phyloP scores from a whole-genome alignment of 2,888 invertebrate genomes.

The Mechanitis messenoides region DNA sequence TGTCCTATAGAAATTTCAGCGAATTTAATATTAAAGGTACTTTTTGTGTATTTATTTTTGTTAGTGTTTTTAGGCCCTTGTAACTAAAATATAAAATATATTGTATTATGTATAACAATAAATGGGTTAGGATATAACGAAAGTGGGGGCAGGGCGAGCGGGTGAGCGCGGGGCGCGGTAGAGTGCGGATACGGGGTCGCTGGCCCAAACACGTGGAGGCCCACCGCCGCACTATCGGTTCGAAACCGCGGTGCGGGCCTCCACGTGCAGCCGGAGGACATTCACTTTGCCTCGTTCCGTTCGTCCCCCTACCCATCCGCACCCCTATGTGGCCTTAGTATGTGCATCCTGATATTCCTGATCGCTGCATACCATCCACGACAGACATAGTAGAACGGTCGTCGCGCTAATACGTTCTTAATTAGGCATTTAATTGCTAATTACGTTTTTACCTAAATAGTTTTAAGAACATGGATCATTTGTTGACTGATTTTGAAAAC shows the following conservation, averaged over 20 bases:
- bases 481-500: constrained; percentile 38
- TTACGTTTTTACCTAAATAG: constrained; percentile 9
- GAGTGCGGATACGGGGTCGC: constrained; percentile 56
- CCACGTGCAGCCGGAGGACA: constrained; percentile 67
- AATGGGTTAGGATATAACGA: constrained; percentile 35
- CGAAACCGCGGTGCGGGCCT: constrained; percentile 69
- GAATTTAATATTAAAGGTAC: neutral
- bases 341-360: constrained; percentile 72
- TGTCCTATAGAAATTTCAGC: neutral
- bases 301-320: constrained; percentile 49
- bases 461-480: constrained; percentile 12
- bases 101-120: constrained; percentile 19
- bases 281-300: constrained; percentile 60
- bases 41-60: neutral
- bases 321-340: constrained; percentile 53
- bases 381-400: constrained; percentile 64
- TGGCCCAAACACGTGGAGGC: constrained; percentile 73
- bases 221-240: constrained; percentile 58
- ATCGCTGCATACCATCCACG: constrained; percentile 66
- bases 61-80: neutral
- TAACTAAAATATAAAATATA: constrained; percentile 24
- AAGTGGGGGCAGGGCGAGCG: constrained; percentile 43
- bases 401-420: constrained; percentile 41
- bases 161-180: constrained; percentile 44
- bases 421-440: constrained; percentile 23